Conservation (phyloP, 2,888 invertebrate genomes). For the Ypsolopha sequella region DNA sequence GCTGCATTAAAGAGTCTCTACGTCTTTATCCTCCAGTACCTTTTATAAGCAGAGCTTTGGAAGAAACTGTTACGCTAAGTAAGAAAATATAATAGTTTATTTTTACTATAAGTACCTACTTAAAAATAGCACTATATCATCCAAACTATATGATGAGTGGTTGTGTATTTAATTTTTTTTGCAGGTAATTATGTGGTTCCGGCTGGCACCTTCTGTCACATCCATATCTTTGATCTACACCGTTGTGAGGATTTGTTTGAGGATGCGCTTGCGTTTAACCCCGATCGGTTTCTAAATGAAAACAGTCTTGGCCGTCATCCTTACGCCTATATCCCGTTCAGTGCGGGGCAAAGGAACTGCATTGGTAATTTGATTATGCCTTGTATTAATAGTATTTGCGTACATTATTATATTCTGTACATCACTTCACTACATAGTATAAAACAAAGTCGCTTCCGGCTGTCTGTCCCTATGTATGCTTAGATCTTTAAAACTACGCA, state of each 20-base stretch:
- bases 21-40: conserved; percentile 72
- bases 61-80: conserved; percentile 65
- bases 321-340: not conserved
- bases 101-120: not conserved
- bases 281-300: not conserved
- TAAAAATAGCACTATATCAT: not conserved
- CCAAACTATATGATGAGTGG: not conserved
- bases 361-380: conserved; percentile 53
- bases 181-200: conserved; percentile 64
- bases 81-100: conserved; percentile 11
- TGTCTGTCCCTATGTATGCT: too few relatives aligned
- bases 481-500: too few relatives aligned
- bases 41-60: conserved; percentile 59
- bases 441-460: too few relatives aligned
- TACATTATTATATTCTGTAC: too few relatives aligned
- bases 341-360: conserved; percentile 6
- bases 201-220: conserved; percentile 51
- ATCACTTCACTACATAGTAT: too few relatives aligned
- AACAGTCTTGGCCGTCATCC: not conserved
- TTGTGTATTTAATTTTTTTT: conserved; percentile 10
- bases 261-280: not conserved
- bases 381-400: not conserved
- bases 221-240: conserved; percentile 75
- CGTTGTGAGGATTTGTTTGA: conserved; percentile 55
- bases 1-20: conserved; percentile 72